Base-by-base conservation (phyloP, 2,113 vertebrate genomes). In the Tylochromis polylepis region DNA sequence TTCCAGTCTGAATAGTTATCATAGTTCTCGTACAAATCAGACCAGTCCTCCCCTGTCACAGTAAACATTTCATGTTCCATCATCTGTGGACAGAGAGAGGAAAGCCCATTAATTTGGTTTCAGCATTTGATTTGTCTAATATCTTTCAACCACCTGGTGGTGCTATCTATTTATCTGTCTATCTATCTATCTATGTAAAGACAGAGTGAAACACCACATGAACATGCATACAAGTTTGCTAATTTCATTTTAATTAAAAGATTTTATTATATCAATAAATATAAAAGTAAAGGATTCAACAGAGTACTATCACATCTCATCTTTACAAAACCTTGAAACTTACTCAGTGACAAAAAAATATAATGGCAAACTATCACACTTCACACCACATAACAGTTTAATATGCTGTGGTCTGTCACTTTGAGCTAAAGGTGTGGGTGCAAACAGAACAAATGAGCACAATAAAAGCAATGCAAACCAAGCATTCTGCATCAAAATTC, bases 81-180 rank as follows among this genome's bases (percentile, higher is more conserved):
- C 14, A 10, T 75, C 79, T 82, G 8, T 34, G 3, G n/a, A 11
- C 65, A 84, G 10, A 67, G 31, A 43, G n/a, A 75, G 34, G 7
- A 60, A 51, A 38, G 3, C 1, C 1, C 12, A 27, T 59, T 27
- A 2, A 8, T 60, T 72, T 3, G 6, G 12, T 81, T 55, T 49
- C 3, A 31, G 29, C 11, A 14, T 11, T 77, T 11, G 14, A 75
- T 10, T 1, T 77, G 8, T 56, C 5, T 2, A 3, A 5, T 29
- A 8, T 55, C 1, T 38, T 75, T 55, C 7, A 59, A 38, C 82
- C 91, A 90, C 87, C 58, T n/a, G 82, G 67, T 41, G 89, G 85
- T 9, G 79, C 72, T 46, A 4, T 10, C 3, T 38, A 53, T 43
- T 27, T 43, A 49, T 65, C 53, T 10, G 11, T 53, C 51, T 20